Evolutionary conservation across 1,140 invertebrate genomes (phyloP).

Genomic region (Cecropterus lyciades): DNA sequence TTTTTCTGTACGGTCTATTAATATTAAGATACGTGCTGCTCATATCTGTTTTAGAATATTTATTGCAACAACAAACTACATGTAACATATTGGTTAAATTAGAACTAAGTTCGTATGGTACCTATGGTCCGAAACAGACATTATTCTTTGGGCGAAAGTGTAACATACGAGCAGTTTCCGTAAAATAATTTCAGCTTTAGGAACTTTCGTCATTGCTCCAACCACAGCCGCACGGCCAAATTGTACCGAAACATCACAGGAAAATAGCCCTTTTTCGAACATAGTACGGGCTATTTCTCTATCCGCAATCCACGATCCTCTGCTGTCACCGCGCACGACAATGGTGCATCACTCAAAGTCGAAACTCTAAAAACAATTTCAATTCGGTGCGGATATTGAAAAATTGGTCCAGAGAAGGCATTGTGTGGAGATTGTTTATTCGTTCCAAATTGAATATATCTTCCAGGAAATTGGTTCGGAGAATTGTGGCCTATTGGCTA

Average conservation of each 20-base stretch:
- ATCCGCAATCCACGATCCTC: slow-evolving; percentile 3
- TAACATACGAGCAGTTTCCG: slow-evolving; percentile 18
- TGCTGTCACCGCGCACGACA: slow-evolving; percentile 27
- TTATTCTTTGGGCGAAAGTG: neutral
- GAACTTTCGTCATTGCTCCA: slow-evolving; percentile 17
- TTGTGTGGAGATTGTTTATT: slow-evolving; percentile 26
- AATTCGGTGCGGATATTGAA: slow-evolving; percentile 33
- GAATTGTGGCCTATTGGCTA: slow-evolving; percentile 17
- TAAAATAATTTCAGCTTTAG: slow-evolving; percentile 17
- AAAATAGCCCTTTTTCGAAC: neutral
- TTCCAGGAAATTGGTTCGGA: slow-evolving; percentile 31
- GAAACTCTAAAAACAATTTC: slow-evolving; percentile 38
- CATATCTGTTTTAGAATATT: too few species aligned
- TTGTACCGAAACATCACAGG: neutral
- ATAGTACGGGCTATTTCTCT: neutral
- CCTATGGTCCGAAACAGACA: neutral
- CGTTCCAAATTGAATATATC: slow-evolving; percentile 26
- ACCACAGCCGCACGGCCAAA: slow-evolving; percentile 17
- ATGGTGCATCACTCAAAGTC: slow-evolving; percentile 37
- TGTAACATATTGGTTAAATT: neutral
- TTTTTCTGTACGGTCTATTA: too few species aligned
- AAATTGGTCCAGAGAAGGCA: slow-evolving; percentile 27
- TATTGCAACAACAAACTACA: neutral
- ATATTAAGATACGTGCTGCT: too few species aligned
- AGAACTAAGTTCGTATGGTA: neutral